These are phyloP conservation scores for Somateria mollissima DNA, from an alignment of 2,797 vertebrate genomes.

Conservation along the genomic window DNA sequence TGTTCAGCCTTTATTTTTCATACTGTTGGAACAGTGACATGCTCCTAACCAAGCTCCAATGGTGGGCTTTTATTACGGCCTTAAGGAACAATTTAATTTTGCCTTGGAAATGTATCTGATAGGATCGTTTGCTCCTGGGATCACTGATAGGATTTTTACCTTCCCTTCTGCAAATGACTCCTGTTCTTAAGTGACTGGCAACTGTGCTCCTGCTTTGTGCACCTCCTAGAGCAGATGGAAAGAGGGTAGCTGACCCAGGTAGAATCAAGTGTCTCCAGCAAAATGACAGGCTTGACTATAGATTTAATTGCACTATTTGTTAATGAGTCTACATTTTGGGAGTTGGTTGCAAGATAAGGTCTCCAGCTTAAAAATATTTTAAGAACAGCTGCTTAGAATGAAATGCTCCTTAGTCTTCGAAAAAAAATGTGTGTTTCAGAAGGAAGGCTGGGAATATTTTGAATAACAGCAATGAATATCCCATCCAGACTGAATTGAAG, in stretches of 20 bases:
- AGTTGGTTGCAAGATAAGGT: background rate
- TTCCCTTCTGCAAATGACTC: background rate
- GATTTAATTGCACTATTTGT: background rate
- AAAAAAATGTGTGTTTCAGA: background rate
- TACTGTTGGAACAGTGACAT: constrained; percentile 4
- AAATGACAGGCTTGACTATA: background rate
- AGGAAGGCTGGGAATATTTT: background rate
- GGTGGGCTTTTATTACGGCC: background rate
- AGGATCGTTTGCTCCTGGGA: background rate
- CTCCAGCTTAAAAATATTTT: background rate
- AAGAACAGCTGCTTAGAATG: background rate
- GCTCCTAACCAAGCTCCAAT: background rate
- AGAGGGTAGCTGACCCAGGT: background rate
- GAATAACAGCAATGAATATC: background rate
- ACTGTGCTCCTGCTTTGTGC: background rate
- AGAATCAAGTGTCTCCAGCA: background rate
- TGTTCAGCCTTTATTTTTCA: background rate
- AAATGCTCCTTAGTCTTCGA: background rate
- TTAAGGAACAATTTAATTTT: constrained; percentile 30
- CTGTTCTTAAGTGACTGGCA: background rate
- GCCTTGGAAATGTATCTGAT: background rate
- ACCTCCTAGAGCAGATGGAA: background rate
- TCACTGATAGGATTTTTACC: background rate
- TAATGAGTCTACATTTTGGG: background rate
- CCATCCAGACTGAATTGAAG: background rate